Evolutionary conservation across 2,113 vertebrate genomes (phyloP).

Genomic region (Oncorhynchus kisutch): DNA sequence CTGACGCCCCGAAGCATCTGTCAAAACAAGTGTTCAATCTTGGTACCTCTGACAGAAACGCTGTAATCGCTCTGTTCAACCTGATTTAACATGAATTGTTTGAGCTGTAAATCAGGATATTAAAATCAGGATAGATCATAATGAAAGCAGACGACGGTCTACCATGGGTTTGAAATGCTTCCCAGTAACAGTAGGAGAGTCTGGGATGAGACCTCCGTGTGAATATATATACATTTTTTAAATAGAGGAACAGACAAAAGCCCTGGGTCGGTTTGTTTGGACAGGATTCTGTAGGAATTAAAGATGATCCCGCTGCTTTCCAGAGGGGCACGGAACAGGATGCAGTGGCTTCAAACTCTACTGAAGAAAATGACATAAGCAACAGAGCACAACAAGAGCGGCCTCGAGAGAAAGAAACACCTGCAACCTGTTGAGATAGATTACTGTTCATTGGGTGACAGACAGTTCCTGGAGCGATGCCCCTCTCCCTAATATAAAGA

Average conservation of each 20-base stretch:
- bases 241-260: not conserved
- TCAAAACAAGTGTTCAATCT: not conserved
- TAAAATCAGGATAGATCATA: too few species aligned
- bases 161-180: too few species aligned
- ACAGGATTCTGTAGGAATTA: not conserved
- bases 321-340: not conserved
- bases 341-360: not conserved
- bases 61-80: not conserved
- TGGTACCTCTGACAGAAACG: not conserved
- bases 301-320: not conserved
- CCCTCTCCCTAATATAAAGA: too few species aligned
- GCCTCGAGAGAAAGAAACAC: too few species aligned
- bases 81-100: not conserved
- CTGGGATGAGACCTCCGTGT: not conserved
- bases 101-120: too few species aligned
- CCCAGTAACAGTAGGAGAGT: not conserved
- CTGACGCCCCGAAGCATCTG: not conserved
- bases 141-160: not conserved
- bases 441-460: too few species aligned
- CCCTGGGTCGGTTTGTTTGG: not conserved
- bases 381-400: too few species aligned
- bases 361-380: too few species aligned
- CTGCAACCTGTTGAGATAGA: too few species aligned
- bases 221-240: too few species aligned
- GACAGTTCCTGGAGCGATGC: too few species aligned